Evolutionary conservation across 2,888 invertebrate genomes (phyloP).

Genomic region (Phlogophora meticulosa): DNA sequence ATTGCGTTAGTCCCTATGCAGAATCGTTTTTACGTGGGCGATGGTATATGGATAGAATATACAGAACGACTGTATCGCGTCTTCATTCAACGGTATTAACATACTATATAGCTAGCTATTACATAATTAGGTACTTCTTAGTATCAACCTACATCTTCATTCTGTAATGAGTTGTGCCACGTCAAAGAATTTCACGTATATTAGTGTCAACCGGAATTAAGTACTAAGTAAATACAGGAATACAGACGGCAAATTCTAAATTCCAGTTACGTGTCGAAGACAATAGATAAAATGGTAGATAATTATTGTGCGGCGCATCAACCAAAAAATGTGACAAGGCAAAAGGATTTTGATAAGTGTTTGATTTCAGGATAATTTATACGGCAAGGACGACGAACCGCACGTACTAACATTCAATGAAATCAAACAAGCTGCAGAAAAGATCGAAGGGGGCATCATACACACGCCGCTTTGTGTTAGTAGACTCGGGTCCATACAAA

Average conservation of each 20-base stretch:
- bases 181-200: background rate
- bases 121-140: too few relatives aligned
- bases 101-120: too few relatives aligned
- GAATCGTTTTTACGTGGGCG: too few relatives aligned
- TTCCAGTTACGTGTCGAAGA: constrained; percentile 26
- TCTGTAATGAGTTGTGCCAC: too few relatives aligned
- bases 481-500: constrained; percentile 29
- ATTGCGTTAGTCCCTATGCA: too few relatives aligned
- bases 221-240: background rate
- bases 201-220: constrained; percentile 2
- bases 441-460: constrained; percentile 84
- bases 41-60: too few relatives aligned
- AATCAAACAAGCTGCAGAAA: constrained; percentile 84
- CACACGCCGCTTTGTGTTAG: constrained; percentile 88
- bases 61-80: too few relatives aligned
- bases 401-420: constrained; percentile 81
- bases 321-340: background rate
- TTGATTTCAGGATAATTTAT: constrained; percentile 61
- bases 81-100: too few relatives aligned
- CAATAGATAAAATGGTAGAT: constrained; percentile 44
- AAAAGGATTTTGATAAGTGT: background rate
- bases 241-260: constrained; percentile 23
- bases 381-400: constrained; percentile 49
- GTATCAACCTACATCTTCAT: too few relatives aligned
- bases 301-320: background rate